Conservation (phyloP, 2,113 vertebrate species). For the Lycocorax pyrrhopterus region DNA sequence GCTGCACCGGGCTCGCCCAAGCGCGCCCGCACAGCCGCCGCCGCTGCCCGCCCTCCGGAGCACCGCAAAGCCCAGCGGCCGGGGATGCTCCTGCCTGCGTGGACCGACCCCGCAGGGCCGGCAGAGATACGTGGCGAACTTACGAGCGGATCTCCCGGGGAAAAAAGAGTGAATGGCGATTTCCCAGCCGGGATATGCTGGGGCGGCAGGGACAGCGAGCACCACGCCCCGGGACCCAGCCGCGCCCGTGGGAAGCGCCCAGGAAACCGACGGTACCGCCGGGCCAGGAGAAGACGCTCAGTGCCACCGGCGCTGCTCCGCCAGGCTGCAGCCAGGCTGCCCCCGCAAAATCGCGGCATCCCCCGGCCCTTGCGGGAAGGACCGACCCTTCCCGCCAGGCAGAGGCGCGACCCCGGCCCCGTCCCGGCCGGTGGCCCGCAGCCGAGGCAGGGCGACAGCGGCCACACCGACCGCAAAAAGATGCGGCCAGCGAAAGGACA, state of each 20-base stretch:
- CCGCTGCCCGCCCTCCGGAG: neutral
- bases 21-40: neutral
- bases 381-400: neutral
- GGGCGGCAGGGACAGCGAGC: neutral
- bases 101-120: neutral
- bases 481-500: neutral
- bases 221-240: neutral
- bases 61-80: neutral
- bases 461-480: neutral
- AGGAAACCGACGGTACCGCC: neutral
- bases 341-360: neutral
- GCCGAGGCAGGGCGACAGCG: neutral
- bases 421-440: neutral
- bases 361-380: neutral
- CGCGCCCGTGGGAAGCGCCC: neutral
- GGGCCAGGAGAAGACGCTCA: no score
- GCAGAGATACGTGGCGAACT: neutral
- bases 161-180: neutral
- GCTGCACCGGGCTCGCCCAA: neutral
- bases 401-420: neutral
- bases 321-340: neutral
- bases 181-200: neutral
- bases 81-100: neutral
- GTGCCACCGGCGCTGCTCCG: neutral
- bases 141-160: fast-evolving